Evolutionary conservation across 1,140 invertebrate genomes (phyloP).

Genomic region (Stegodyphus dumicola): DNA sequence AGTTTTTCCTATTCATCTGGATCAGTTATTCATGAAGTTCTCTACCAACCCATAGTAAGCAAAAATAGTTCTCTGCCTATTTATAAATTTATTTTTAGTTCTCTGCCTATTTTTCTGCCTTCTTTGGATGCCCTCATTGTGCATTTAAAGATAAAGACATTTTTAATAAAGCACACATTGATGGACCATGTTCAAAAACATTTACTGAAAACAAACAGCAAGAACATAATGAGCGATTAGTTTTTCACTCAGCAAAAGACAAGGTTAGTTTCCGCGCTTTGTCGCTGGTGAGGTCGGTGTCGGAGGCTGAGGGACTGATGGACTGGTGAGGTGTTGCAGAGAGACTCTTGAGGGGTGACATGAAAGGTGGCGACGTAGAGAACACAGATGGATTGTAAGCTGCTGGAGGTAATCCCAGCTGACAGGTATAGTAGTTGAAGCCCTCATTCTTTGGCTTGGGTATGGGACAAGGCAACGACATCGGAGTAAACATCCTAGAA

Average conservation of each 20-base stretch:
- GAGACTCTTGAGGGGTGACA: constrained; percentile 24
- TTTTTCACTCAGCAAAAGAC: constrained; percentile 30
- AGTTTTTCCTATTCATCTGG: too few species aligned
- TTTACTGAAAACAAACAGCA: too few species aligned
- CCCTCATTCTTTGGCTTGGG: constrained; percentile 38
- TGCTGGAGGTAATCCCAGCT: constrained; percentile 19
- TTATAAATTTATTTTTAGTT: too few species aligned
- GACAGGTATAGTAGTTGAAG: constrained; percentile 44
- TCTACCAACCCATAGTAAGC: too few species aligned
- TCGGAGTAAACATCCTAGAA: constrained; percentile 41
- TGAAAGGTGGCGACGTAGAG: constrained; percentile 10
- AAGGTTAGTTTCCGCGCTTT: constrained; percentile 25
- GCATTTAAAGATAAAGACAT: too few species aligned
- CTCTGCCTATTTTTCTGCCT: too few species aligned
- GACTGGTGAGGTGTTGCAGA: not conserved
- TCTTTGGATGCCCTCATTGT: too few species aligned
- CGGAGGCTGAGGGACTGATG: not conserved
- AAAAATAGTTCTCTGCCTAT: too few species aligned
- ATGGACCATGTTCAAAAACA: too few species aligned
- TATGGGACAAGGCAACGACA: constrained; percentile 31
- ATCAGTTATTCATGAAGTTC: too few species aligned
- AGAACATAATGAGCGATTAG: not conserved
- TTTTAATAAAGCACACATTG: too few species aligned
- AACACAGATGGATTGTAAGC: constrained; percentile 6
- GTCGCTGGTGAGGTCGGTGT: not conserved